Evolutionary conservation across 2,888 invertebrate genomes (phyloP), one percentile per base, ranked within the genome.

Genomic region (Papilio protenor): DNA sequence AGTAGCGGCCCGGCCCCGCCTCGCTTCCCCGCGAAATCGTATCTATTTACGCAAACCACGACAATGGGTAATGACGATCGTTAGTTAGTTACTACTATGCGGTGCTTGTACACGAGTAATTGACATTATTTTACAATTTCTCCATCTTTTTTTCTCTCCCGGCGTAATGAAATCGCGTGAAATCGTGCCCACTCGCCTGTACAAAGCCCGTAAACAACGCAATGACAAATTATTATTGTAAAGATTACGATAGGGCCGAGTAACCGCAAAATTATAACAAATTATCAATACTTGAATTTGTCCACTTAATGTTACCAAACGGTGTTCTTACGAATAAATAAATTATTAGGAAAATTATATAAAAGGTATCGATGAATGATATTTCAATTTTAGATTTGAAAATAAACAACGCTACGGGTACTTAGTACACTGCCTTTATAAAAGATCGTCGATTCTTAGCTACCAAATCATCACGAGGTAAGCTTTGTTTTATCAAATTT

Each of bases 51-150:
- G 93, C 90, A 92, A 66, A 93, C 92, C 91, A 92, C 88, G 88
- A 87, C 90, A 90, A 91, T 91, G 91, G 92, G 91, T 94, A 94
- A 94, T 94, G 92, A 92, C 89, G 87, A 92, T 92, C 88, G 90
- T 92, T 91, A 92, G 89, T 88, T 86, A 87, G 89, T 87, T 86
- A 87, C 89, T 88, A 85, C 87, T 87, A 87, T 86, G 87, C 84
- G 85, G 82, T 85, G 87, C 89, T 87, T 89, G 89, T 89, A 88
- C 87, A 87, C 87, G 85, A 66, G 92, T 94, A 94, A 94, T 94
- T 94, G 94, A 91, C 91, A 93, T 94, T 92, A 93, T 93, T 94
- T 94, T 93, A 88, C 93, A 93, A 93, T 94, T 93, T 94, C 92
- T 90, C 87, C 83, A 85, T 87, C 82, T 86, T 89, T 85, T 90